Evolutionary conservation across 2,888 invertebrate genomes (phyloP).

Genomic region (Amphiduros pacificus): DNA sequence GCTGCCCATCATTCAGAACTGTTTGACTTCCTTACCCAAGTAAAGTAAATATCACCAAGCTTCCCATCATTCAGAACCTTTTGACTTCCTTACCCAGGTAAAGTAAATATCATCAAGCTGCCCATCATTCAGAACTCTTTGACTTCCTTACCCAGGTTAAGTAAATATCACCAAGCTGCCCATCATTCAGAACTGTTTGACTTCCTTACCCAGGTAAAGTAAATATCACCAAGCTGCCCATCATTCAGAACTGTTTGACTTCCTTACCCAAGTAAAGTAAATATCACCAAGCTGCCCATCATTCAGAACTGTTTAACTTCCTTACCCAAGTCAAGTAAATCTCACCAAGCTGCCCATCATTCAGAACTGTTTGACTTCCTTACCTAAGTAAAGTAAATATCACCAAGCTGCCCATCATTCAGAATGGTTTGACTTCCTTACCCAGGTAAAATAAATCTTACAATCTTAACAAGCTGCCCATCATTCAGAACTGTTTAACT

Average conservation of each 20-base stretch:
- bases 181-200: slow-evolving; percentile 80
- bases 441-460: slow-evolving; percentile 62
- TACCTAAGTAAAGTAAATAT: slow-evolving; percentile 64
- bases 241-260: slow-evolving; percentile 78
- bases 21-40: slow-evolving; percentile 72
- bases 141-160: slow-evolving; percentile 67
- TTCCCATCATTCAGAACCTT: slow-evolving; percentile 79
- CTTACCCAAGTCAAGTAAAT: slow-evolving; percentile 64
- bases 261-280: slow-evolving; percentile 66
- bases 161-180: slow-evolving; percentile 72
- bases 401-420: slow-evolving; percentile 76
- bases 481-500: slow-evolving; percentile 78
- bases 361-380: slow-evolving; percentile 79
- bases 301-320: slow-evolving; percentile 78
- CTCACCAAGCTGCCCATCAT: slow-evolving; percentile 73
- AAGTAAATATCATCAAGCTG: slow-evolving; percentile 69
- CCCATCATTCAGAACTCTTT: slow-evolving; percentile 81
- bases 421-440: slow-evolving; percentile 77
- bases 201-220: slow-evolving; percentile 66
- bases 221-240: slow-evolving; percentile 76
- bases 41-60: slow-evolving; percentile 66
- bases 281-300: slow-evolving; percentile 75
- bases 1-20: slow-evolving; percentile 80
- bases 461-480: slow-evolving; percentile 71
- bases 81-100: slow-evolving; percentile 70